Percentiles rank a stretch among this genome's conserved stretches.
These are phyloP conservation scores for Solea solea DNA, from an alignment of 2,113 vertebrate genomes.

Conservation along the genomic window DNA sequence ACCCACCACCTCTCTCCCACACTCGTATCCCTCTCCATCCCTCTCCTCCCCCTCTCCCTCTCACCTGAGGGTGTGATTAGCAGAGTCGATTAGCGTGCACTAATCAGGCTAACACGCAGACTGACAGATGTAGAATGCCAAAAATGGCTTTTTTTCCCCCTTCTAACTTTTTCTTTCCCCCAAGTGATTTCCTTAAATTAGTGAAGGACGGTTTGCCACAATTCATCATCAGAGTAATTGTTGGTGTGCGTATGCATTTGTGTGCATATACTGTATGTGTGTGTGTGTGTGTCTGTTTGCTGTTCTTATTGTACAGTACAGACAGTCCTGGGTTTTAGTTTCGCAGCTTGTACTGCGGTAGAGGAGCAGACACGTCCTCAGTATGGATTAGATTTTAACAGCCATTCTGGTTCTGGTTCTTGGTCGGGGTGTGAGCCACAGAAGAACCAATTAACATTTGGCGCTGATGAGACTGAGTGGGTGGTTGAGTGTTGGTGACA, in stretches of 20 bases:
- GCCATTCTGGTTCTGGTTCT: no score
- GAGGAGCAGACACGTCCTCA: no score
- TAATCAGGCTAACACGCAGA: constrained; percentile 76
- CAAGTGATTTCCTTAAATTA: constrained; percentile 68
- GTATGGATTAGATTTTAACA: no score
- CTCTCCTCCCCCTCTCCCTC: constrained; percentile 10
- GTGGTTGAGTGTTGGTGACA: no score
- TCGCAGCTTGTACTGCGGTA: no score
- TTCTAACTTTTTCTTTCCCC: constrained; percentile 58
- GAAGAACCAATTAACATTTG: no score
- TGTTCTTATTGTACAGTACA: background rate
- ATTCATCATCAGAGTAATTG: constrained; percentile 60
- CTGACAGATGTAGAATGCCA: constrained; percentile 73
- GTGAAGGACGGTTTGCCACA: constrained; percentile 50
- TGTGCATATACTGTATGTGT: constrained; percentile 15
- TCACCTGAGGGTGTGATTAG: constrained; percentile 78
- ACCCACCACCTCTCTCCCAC: constrained; percentile 38
- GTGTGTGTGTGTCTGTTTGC: constrained; percentile 9
- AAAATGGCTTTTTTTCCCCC: constrained; percentile 47
- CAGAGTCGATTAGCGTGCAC: constrained; percentile 71
- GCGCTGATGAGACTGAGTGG: no score
- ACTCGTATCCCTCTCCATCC: constrained; percentile 26
- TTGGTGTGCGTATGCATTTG: constrained; percentile 23
- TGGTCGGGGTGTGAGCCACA: no score
- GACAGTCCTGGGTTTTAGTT: background rate